A percentile compares a stretch with the other conserved stretches of the same genome.
phyloP scores from a whole-genome alignment of 2,797 vertebrate genomes.

The Manis crassicaudata region DNA sequence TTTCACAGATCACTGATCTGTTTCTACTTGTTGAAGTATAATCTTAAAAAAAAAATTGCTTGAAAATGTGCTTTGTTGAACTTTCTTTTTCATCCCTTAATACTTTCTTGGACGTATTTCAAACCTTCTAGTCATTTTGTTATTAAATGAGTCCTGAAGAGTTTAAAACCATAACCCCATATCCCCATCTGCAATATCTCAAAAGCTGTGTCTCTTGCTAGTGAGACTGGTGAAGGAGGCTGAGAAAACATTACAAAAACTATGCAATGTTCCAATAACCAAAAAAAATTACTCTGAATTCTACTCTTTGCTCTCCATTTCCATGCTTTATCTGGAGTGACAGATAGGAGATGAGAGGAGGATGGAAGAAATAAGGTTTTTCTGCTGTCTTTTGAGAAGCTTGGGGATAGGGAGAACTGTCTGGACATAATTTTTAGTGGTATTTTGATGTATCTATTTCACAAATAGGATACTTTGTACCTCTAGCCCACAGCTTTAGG shows the following conservation, averaged over 20 bases:
- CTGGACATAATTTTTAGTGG: background rate
- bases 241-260: background rate
- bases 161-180: background rate
- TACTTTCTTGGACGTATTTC: background rate
- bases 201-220: background rate
- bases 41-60: background rate
- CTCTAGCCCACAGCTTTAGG: background rate
- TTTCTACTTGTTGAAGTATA: background rate
- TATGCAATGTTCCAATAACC: background rate
- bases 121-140: background rate
- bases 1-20: background rate
- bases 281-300: background rate
- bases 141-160: background rate
- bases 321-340: background rate
- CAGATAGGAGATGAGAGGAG: background rate
- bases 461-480: background rate
- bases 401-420: background rate
- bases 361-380: background rate
- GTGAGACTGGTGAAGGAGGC: background rate
- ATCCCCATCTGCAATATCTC: background rate
- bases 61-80: background rate
- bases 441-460: background rate
- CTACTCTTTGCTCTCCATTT: background rate
- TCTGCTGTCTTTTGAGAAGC: background rate
- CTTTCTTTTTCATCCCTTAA: slow-evolving; percentile 28